Evolutionary conservation across 2,797 vertebrate genomes (phyloP), one percentile per base, ranked within the genome.

Genomic region (Zenarchopterus dispar): DNA sequence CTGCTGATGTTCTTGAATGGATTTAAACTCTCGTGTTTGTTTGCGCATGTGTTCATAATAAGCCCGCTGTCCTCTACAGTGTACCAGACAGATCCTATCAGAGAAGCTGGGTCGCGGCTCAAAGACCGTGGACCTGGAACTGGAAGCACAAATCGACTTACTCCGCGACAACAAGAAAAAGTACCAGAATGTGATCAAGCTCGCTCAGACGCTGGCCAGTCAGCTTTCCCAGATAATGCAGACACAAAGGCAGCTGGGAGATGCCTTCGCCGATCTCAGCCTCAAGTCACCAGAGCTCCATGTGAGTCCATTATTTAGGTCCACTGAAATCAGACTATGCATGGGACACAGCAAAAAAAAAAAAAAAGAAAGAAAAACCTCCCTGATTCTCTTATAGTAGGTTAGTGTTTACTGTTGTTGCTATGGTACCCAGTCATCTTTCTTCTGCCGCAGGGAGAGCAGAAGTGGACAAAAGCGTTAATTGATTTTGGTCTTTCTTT

Each of bases 51-150:
- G 24, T 48, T 41, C 36, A 39, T 22, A 48, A 24, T 7, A 8
- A 74, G 22, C 48, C 19, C 41, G 1, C 49, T 54, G 10, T 71
- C 65, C 23, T 49, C 85, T 72, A 17, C 90, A 99, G 98, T 99
- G 96, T 71, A 99, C 98, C 73, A 95, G 95, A 67, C 98, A 99
- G 85, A 98, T 99, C 86, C 93, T 99, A 73, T 98, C 97, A 0
- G 97, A 99, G 93, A 99, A 96, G 88, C 75, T 99, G 85, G 98
- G 98, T 26, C 96, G 97, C 22, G 98, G 98, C 72, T 99, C 98
- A 17, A 96, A 94, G 91, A 99, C 97, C 0, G 97, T 99, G 67
- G 98, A 99, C 88, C 85, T 98, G 90, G 96, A 99, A 89, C 93
- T 99, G 73, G 98, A 99, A 91, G 95, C 95, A 56, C 97, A 98